Percentiles rank a stretch among this genome's conserved stretches.
Conservation (phyloP, 2,888 invertebrate species). For the Cistogaster globosa region DNA sequence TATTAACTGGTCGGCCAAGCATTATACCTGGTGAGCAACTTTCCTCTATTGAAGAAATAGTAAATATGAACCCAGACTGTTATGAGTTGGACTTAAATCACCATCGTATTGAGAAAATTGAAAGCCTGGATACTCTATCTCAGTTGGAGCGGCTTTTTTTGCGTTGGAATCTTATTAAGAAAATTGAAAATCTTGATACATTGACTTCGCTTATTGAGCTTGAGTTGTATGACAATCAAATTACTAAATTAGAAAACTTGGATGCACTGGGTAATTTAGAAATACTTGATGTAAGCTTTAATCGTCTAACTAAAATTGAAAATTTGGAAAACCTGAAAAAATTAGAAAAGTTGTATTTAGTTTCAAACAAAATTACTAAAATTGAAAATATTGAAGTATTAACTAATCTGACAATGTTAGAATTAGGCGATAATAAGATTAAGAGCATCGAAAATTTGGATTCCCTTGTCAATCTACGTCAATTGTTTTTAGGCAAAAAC, state of each 20-base stretch:
- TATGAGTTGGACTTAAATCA: slow-evolving; percentile 92
- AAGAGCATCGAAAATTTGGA: slow-evolving; percentile 94
- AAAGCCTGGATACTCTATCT: slow-evolving; percentile 90
- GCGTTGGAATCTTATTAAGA: slow-evolving; percentile 97
- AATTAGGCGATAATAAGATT: slow-evolving; percentile 97
- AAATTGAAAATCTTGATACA: slow-evolving; percentile 93
- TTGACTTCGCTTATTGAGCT: slow-evolving; percentile 92
- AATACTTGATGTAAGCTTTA: slow-evolving; percentile 96
- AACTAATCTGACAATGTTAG: slow-evolving; percentile 90
- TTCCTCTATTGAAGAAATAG: slow-evolving; percentile 79
- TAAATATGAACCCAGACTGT: slow-evolving; percentile 81
- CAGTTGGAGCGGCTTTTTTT: slow-evolving; percentile 91
- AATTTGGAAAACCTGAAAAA: slow-evolving; percentile 90
- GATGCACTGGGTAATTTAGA: slow-evolving; percentile 93
- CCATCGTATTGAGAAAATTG: slow-evolving; percentile 91
- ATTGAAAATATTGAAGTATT: slow-evolving; percentile 95
- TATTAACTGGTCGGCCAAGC: slow-evolving; percentile 30
- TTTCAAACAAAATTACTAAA: slow-evolving; percentile 93
- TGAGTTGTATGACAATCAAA: slow-evolving; percentile 98
- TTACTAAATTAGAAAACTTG: slow-evolving; percentile 95
- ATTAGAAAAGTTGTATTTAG: slow-evolving; percentile 92
- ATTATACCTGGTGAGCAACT: slow-evolving; percentile 72
- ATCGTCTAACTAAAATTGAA: slow-evolving; percentile 93
- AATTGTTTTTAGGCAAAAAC: slow-evolving; percentile 96
- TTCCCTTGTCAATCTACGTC: slow-evolving; percentile 88